Evolutionary conservation across 2,888 invertebrate genomes (phyloP), one percentile per base, ranked within the genome.

Genomic region (Neoaliturus tenellus): DNA sequence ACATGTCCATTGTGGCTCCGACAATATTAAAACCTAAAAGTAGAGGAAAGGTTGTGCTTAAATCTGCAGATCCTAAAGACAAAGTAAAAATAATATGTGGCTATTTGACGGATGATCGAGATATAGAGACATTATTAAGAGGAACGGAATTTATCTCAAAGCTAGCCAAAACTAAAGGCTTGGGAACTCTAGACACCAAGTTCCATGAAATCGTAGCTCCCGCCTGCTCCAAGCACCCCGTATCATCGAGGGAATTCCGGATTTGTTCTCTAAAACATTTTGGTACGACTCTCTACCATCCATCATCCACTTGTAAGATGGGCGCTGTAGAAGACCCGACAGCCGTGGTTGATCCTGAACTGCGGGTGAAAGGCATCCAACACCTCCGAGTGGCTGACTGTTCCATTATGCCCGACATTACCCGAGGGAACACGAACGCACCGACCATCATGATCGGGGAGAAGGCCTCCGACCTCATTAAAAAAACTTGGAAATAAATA

Each of bases 231-330:
- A 80, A 85, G 0, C 35, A 83, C 3, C 81, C 83, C 0, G 39
- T 85, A 12, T 86, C 86, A 62, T 82, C 81, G 8, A 82, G 75
- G 23, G 51, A 55, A 6, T 94, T 93, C 88, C 93, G 93, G 92
- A 90, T 90, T 85, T 94, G 94, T 88, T 91, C 93, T 55, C 91
- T 93, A 8, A 90, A 91, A 28, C 91, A 93, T 85, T 91, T 93
- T 89, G 91, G 91, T 5, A 90, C 91, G 0, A 92, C 93, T 0
- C 89, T 93, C 31, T 95, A 94, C 89, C 95, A 96, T 89, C 94
- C 94, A 0, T 93, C 93, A 0, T 94, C 95, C 73, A 95, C 94
- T 0, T 93, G 93, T 78, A 94, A 93, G 90, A 96, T 96, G 95
- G 95, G 94, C 0, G 82, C 82, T 39, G 55, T 33, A 17, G 44